Conservation (phyloP, 2,888 invertebrate genomes). For the Muscina levida region DNA sequence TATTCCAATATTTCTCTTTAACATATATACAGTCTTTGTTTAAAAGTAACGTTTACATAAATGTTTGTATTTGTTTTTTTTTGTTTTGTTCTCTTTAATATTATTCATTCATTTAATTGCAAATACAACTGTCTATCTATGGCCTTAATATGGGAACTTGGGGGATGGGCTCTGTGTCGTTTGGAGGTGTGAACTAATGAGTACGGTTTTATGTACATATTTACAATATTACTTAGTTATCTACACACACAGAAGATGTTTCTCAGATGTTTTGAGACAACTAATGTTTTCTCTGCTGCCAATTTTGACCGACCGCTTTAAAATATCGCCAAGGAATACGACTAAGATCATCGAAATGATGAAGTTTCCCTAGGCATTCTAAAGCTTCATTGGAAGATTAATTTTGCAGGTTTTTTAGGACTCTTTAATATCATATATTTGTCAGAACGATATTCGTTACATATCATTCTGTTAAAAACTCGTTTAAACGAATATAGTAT, state of each 20-base stretch:
- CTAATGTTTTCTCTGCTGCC: no score
- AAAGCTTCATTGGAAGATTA: background rate
- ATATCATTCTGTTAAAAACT: no score
- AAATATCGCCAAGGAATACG: background rate
- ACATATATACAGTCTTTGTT: slow-evolving; percentile 63
- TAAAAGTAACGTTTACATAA: slow-evolving; percentile 46
- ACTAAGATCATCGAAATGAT: no score
- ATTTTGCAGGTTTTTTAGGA: no score
- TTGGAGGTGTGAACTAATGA: slow-evolving; percentile 26
- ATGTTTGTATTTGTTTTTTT: slow-evolving; percentile 14
- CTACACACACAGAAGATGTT: background rate
- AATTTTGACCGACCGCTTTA: background rate
- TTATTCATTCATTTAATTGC: slow-evolving; percentile 38
- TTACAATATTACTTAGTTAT: slow-evolving; percentile 16
- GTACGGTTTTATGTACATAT: slow-evolving; percentile 11
- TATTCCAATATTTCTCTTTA: slow-evolving; percentile 24
- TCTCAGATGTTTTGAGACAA: no score
- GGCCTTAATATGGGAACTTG: slow-evolving; percentile 15
- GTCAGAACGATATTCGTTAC: no score
- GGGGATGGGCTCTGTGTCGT: slow-evolving; percentile 4
- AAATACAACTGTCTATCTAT: slow-evolving; percentile 59
- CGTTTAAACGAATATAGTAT: no score
- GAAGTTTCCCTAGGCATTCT: no score
- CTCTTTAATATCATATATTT: no score
- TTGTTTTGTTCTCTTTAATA: slow-evolving; percentile 23